Percentiles rank a stretch among this genome's conserved stretches.
Evolutionary conservation across 2,888 invertebrate species (phyloP).

Genomic region (Polydrusus tereticollis): DNA sequence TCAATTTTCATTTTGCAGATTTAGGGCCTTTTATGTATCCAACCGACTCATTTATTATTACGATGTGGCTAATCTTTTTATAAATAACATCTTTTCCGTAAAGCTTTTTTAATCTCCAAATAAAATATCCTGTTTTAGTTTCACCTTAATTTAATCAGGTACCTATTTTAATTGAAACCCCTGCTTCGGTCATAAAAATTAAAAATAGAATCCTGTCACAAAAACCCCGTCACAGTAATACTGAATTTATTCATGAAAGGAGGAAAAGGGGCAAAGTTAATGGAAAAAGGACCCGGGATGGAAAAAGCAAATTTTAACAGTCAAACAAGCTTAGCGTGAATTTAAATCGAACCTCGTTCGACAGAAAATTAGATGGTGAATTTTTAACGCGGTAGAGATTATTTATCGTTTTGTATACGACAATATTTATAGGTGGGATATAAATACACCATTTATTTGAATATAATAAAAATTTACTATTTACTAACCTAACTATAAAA

Average conservation of each 20-base stretch:
- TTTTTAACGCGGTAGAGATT: constrained; percentile 7
- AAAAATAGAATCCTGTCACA: constrained; percentile 2
- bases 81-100: not conserved
- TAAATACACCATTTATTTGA: no score
- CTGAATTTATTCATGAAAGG: constrained; percentile 21
- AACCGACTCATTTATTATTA: not conserved
- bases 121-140: not conserved
- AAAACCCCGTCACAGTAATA: constrained; percentile 7
- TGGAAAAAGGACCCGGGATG: constrained; percentile 20
- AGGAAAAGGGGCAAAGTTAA: not conserved
- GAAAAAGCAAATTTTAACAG: constrained; percentile 25
- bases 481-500: no score
- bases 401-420: not conserved
- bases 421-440: no score
- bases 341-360: constrained; percentile 22
- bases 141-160: no score
- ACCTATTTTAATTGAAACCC: no score
- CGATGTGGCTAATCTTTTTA: not conserved
- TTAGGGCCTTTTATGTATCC: not conserved
- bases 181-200: not conserved
- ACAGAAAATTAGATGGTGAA: constrained; percentile 14
- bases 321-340: constrained; percentile 26
- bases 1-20: not conserved
- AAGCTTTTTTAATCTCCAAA: not conserved
- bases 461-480: no score